phyloP scores from a whole-genome alignment of 2,113 vertebrate species.

The Willisornis vidua region DNA sequence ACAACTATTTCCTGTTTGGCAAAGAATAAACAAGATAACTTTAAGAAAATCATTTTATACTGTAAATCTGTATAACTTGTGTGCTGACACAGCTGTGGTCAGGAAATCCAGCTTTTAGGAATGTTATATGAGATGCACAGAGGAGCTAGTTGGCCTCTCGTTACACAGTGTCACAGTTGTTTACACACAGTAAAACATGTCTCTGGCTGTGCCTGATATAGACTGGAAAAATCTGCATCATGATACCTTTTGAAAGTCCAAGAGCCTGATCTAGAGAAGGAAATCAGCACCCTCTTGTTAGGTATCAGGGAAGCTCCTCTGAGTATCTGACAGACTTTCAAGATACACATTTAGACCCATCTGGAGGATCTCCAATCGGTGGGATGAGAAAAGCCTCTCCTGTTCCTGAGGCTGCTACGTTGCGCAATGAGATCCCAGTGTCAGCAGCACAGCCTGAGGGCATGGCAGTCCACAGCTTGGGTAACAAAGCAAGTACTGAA shows the following conservation, averaged over 20 bases:
- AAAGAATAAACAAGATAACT: not conserved
- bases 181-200: not conserved
- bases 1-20: not conserved
- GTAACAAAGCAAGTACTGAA: not conserved
- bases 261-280: not conserved
- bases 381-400: not conserved
- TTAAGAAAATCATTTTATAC: not conserved
- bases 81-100: not conserved
- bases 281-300: not conserved
- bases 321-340: not conserved
- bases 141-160: not conserved
- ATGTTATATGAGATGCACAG: not conserved
- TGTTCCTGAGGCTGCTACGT: not conserved
- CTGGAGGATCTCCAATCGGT: not conserved
- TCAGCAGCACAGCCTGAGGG: not conserved
- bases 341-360: not conserved
- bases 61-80: not conserved
- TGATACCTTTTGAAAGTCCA: not conserved
- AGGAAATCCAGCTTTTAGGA: not conserved
- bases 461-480: accelerated
- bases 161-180: not conserved
- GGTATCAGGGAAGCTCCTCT: not conserved
- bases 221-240: not conserved
- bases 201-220: not conserved
- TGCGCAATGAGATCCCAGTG: not conserved